Percentiles rank a stretch among this genome's conserved stretches.
Conservation (phyloP, 2,888 invertebrate genomes). For the Horisme vitalbata region DNA sequence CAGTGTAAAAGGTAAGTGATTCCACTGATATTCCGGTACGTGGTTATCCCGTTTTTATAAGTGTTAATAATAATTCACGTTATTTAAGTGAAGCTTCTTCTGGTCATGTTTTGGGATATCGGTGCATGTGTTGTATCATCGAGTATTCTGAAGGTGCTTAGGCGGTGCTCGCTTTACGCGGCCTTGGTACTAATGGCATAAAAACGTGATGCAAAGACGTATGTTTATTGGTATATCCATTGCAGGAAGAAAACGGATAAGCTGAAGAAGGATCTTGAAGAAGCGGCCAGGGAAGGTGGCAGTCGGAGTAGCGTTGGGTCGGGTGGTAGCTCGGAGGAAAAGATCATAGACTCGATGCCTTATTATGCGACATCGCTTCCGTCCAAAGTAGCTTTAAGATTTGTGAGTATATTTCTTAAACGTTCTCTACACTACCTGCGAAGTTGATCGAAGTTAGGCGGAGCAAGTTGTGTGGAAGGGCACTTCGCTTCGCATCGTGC, state of each 20-base stretch:
- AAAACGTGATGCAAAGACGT: background rate
- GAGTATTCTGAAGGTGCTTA: slow-evolving; percentile 12
- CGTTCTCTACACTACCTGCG: no score
- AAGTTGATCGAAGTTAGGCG: no score
- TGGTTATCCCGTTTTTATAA: no score
- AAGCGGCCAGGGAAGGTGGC: slow-evolving; percentile 90
- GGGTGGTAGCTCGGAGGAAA: slow-evolving; percentile 66
- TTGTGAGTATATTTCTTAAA: slow-evolving; percentile 83
- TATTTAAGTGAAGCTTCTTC: slow-evolving; percentile 2
- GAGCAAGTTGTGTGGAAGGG: no score
- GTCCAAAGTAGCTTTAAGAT: slow-evolving; percentile 86
- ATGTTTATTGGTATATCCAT: slow-evolving; percentile 38
- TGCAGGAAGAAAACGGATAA: slow-evolving; percentile 93
- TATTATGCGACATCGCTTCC: slow-evolving; percentile 83
- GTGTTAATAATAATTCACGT: no score
- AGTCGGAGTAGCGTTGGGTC: slow-evolving; percentile 69
- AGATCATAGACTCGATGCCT: slow-evolving; percentile 68
- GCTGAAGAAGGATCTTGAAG: slow-evolving; percentile 94
- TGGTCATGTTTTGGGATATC: background rate
- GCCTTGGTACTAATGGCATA: slow-evolving; percentile 13
- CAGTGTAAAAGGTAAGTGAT: no score
- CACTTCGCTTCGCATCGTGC: no score
- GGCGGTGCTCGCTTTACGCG: slow-evolving; percentile 14
- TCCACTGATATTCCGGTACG: no score
- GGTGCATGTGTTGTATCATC: slow-evolving; percentile 19